Percentiles rank a stretch among this genome's conserved stretches.
phyloP scores from a whole-genome alignment of 2,888 invertebrate genomes.

The Empis stercorea region DNA sequence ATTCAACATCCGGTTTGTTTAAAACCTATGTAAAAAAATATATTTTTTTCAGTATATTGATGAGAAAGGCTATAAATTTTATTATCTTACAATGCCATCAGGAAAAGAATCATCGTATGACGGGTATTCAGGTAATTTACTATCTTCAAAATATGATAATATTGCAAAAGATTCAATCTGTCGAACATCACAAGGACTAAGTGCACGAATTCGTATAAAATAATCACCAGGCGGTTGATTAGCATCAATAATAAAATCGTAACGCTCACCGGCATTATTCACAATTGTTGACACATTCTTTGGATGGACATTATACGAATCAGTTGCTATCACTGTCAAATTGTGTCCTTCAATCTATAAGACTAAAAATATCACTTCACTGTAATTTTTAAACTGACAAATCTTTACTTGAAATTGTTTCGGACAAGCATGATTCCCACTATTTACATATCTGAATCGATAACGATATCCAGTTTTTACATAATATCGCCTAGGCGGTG shows the following conservation, averaged over 20 bases:
- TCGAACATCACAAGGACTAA: constrained; percentile 18
- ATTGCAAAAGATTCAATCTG: constrained; percentile 21
- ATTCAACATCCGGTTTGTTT: constrained; percentile 21
- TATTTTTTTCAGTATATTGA: background rate
- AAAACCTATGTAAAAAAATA: constrained; percentile 12
- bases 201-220: constrained; percentile 19
- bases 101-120: constrained; percentile 12
- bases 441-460: constrained; percentile 30
- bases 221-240: constrained; percentile 27
- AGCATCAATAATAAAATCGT: constrained; percentile 31
- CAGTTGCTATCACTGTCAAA: constrained; percentile 27
- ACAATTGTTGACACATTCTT: constrained; percentile 21
- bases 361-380: no score
- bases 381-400: no score
- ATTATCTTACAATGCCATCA: constrained; percentile 11
- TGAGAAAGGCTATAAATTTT: background rate
- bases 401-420: constrained; percentile 24
- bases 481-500: constrained; percentile 20
- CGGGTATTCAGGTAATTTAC: constrained; percentile 4
- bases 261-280: constrained; percentile 38
- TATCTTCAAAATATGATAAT: constrained; percentile 15
- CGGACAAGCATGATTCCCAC: constrained; percentile 28
- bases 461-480: constrained; percentile 13
- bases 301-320: constrained; percentile 25
- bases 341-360: constrained; percentile 24